Evolutionary conservation across 2,797 vertebrate species (phyloP).

Genomic region (Selene dorsalis): DNA sequence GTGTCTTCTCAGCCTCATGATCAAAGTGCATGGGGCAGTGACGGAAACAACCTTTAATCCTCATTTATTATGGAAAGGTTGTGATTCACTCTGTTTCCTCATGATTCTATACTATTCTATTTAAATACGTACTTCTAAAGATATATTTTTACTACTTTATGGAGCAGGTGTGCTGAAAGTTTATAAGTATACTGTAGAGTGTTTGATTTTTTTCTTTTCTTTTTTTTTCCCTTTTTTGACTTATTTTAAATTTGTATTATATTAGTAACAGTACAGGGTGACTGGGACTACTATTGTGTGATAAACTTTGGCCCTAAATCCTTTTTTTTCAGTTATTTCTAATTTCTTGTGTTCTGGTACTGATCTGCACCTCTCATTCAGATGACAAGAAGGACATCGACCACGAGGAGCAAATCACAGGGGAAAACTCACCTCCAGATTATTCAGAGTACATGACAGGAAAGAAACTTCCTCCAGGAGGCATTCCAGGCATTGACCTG

Average conservation of each 20-base stretch:
- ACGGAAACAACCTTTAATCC: too few relatives aligned
- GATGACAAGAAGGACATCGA: conserved; percentile 99
- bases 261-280: not conserved
- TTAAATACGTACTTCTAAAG: not conserved
- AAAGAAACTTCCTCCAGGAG: conserved; percentile 97
- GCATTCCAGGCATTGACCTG: conserved; percentile 97
- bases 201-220: not conserved
- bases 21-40: not conserved
- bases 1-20: fast-evolving
- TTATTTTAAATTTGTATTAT: not conserved
- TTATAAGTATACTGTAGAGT: not conserved
- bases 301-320: not conserved
- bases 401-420: conserved; percentile 96
- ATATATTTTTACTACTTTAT: not conserved
- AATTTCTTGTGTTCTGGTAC: not conserved
- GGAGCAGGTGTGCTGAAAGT: not conserved
- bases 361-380: conserved; percentile 62
- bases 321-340: conserved; percentile 10
- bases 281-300: not conserved
- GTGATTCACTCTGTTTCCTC: not conserved
- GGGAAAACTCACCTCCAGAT: conserved; percentile 97
- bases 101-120: too few relatives aligned
- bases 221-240: too few relatives aligned
- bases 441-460: conserved; percentile 99
- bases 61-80: not conserved